Conservation (phyloP, 1,140 invertebrate species). For the Atta colombica region DNA sequence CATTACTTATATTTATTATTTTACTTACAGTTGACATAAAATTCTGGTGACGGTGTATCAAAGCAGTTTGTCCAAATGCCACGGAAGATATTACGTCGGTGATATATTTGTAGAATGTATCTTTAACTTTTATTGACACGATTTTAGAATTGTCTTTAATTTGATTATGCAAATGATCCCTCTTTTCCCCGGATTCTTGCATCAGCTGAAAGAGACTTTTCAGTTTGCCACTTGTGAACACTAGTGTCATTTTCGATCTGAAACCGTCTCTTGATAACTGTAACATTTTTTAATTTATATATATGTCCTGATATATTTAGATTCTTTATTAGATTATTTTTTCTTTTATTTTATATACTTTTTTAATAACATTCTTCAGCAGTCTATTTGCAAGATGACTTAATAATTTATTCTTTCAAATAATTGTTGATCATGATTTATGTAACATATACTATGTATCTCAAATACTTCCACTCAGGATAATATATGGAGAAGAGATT, state of each 20-base stretch:
- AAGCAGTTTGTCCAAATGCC: slow-evolving; percentile 86
- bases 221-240: slow-evolving; percentile 86
- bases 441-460: slow-evolving; percentile 29
- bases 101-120: slow-evolving; percentile 82
- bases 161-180: slow-evolving; percentile 66
- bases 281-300: neutral
- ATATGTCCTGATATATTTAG: neutral
- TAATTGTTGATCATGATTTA: neutral
- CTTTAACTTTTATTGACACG: slow-evolving; percentile 73
- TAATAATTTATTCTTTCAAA: neutral
- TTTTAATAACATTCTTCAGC: too few species aligned
- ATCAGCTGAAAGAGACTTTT: slow-evolving; percentile 85
- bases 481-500: slow-evolving; percentile 81
- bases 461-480: slow-evolving; percentile 83
- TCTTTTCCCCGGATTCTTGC: slow-evolving; percentile 75
- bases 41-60: slow-evolving; percentile 79
- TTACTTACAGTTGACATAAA: slow-evolving; percentile 75
- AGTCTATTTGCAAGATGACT: too few species aligned
- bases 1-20: slow-evolving; percentile 5
- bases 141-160: slow-evolving; percentile 5
- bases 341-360: too few species aligned
- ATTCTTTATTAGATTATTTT: neutral
- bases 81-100: slow-evolving; percentile 87
- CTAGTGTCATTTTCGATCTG: slow-evolving; percentile 83
- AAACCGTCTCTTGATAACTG: neutral